These are phyloP conservation scores for Agelaius tricolor DNA, from an alignment of 2,113 vertebrate genomes.

Conservation along the genomic window DNA sequence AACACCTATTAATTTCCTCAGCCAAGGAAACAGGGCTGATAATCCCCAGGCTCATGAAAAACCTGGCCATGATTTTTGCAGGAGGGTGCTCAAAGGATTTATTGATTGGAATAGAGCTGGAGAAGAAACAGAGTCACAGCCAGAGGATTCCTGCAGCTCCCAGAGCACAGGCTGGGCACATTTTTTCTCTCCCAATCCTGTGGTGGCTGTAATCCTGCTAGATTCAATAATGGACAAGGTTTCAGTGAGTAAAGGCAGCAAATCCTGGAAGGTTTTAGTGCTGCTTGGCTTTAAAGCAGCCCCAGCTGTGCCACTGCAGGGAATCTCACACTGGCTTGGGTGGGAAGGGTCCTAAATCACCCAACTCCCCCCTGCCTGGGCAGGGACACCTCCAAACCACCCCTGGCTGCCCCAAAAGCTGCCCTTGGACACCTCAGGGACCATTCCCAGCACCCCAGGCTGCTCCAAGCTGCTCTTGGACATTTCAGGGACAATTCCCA, in stretches of 20 bases:
- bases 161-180: background rate
- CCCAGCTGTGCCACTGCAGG: background rate
- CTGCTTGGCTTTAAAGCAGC: background rate
- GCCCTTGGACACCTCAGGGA: background rate
- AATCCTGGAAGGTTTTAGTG: background rate
- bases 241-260: background rate
- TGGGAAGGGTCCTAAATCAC: background rate
- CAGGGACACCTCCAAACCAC: background rate
- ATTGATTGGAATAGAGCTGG: background rate
- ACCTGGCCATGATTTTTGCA: background rate
- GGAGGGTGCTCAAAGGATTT: background rate
- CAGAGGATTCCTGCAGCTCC: background rate
- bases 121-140: background rate
- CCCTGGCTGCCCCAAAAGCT: background rate
- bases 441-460: too few relatives aligned
- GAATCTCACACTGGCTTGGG: background rate
- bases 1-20: background rate
- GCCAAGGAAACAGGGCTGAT: background rate
- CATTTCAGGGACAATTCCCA: too few relatives aligned
- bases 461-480: too few relatives aligned
- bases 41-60: background rate
- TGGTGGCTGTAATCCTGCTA: background rate
- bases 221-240: background rate
- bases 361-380: background rate
- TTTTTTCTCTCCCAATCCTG: background rate